Evolutionary conservation across 37 sponge, comb jelly and placozoan species (phyloP), one percentile per base, ranked within the genome.

Genomic region (Tethya wilhelma): DNA sequence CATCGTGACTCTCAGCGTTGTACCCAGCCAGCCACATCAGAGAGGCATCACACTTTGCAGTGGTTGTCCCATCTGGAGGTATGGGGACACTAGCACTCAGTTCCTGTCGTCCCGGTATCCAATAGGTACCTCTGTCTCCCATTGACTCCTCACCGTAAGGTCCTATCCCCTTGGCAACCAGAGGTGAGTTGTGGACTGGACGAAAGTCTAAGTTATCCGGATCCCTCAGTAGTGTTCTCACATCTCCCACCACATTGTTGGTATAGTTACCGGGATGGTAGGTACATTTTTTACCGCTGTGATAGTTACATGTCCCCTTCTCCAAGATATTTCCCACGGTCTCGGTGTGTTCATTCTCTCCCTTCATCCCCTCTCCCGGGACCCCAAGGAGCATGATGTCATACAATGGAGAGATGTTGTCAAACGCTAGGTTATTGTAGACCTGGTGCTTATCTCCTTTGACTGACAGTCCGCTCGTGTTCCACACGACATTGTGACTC

Each of bases 361-460:
- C 55, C 11, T 56, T 36, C 2, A 30, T 39, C 30, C 81, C 81
- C 22, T 46, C 34, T n/a, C 81, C 81, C 25, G 81, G 81, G 30
- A 26, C 19, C 1, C 81, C 81, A 31, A 71, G 44, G 9, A 80
- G 34, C 17, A 44, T n/a, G 8, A 80, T 26, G 30, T 80, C 81
- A 22, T 34, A 33, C n/a, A n/a, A n/a, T n/a, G n/a, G n/a, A 14
- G 31, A 37, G 29, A 6, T 64, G 3, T 4, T 64, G 33, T 71
- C 73, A 69, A 80, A 80, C 11, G 81, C 71, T 2, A 80, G 67
- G 33, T 80, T 68, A 29, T 69, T 74, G 31, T 68, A 4, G 4
- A 69, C 11, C 8, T 4, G 23, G 71, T 80, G 81, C 4, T 78
- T 25, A 49, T 80, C 81, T 31, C 81, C 81, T 71, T 80, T 80